Evolutionary conservation across 2,797 vertebrate genomes (phyloP).

Genomic region (Acropternis orthonyx): DNA sequence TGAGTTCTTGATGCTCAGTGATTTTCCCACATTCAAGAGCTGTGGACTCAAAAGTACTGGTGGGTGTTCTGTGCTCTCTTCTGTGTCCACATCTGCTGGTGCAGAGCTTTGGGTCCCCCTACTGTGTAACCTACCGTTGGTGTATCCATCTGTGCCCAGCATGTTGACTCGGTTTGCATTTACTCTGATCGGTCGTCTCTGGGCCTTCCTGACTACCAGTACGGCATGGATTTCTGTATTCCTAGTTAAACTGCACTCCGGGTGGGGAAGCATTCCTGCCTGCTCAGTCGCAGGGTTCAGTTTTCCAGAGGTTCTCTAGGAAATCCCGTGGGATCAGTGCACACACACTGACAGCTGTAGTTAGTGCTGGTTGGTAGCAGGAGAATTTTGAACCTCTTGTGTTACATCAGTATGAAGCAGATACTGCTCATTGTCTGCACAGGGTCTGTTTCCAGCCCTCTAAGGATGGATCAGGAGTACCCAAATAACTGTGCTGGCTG

Average conservation of each 20-base stretch:
- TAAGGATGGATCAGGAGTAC: not conserved
- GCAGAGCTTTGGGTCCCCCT: not conserved
- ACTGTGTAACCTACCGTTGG: not conserved
- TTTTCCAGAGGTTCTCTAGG: not conserved
- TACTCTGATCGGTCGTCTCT: not conserved
- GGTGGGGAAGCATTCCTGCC: not conserved
- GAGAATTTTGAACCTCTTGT: not conserved
- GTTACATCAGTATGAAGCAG: not conserved
- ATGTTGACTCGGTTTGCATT: not conserved
- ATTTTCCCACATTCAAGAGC: not conserved
- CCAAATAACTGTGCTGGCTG: conserved; percentile 4
- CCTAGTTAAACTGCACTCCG: not conserved
- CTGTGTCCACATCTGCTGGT: not conserved
- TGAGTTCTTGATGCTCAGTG: not conserved
- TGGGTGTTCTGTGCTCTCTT: not conserved
- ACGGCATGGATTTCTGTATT: not conserved
- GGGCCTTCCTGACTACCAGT: not conserved
- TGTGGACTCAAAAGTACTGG: not conserved
- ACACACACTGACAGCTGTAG: not conserved
- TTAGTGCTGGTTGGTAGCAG: conserved; percentile 16
- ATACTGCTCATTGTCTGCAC: not conserved
- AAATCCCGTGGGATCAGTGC: not conserved
- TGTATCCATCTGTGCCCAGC: not conserved
- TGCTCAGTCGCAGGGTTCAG: not conserved
- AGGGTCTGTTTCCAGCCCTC: not conserved